phyloP scores from a whole-genome alignment of 1,140 invertebrate genomes.

The Euura lappo region DNA sequence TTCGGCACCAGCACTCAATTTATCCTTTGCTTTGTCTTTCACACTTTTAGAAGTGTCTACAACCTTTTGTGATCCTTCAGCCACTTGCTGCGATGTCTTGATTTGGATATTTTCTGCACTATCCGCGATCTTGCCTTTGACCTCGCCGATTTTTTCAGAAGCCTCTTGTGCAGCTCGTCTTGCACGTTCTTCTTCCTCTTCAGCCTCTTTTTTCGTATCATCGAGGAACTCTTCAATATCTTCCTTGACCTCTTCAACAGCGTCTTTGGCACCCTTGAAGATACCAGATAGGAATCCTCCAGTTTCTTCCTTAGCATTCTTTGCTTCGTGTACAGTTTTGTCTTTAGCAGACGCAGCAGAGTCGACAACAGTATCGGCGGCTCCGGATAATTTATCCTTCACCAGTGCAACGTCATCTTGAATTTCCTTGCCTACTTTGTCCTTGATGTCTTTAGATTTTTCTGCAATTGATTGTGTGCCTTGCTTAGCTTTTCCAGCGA shows the following conservation, averaged over 20 bases:
- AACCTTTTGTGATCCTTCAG: slow-evolving; percentile 6
- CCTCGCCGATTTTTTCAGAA: background rate
- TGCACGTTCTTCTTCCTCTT: slow-evolving; percentile 31
- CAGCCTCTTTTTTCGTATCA: slow-evolving; percentile 29
- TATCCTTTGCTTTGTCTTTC: slow-evolving; percentile 14
- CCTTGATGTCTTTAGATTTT: background rate
- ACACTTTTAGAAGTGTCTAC: slow-evolving; percentile 17
- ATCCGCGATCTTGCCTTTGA: slow-evolving; percentile 20
- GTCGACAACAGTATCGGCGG: background rate
- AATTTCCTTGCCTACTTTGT: slow-evolving; percentile 14
- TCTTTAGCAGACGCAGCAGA: slow-evolving; percentile 9
- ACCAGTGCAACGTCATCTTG: slow-evolving; percentile 13
- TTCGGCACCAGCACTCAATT: background rate
- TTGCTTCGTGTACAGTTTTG: slow-evolving; percentile 11
- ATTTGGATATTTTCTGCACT: slow-evolving; percentile 4
- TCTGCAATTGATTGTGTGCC: background rate
- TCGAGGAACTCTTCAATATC: slow-evolving; percentile 34
- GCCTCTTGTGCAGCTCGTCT: slow-evolving; percentile 12
- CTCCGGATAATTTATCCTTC: background rate
- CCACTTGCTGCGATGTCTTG: background rate
- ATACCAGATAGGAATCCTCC: slow-evolving; percentile 34
- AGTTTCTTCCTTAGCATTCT: slow-evolving; percentile 26
- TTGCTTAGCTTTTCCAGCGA: background rate
- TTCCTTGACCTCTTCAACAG: slow-evolving; percentile 28
- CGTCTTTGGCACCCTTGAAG: slow-evolving; percentile 36